A percentile compares a stretch with the other conserved stretches of the same genome.
phyloP scores from a whole-genome alignment of 2,888 invertebrate species.

The Cataglyphis altisquamis region DNA sequence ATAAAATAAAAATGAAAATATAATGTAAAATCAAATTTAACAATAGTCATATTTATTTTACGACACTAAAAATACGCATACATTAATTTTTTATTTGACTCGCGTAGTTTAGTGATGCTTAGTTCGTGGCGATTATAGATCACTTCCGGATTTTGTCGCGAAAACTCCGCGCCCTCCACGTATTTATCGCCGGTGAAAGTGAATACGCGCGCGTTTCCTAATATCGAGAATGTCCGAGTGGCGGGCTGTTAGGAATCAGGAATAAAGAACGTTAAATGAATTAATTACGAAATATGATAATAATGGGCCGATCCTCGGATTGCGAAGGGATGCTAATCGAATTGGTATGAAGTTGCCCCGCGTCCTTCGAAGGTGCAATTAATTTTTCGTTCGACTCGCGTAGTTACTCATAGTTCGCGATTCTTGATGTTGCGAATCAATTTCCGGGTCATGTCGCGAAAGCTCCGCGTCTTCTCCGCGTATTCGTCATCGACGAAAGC shows the following conservation, averaged over 20 bases:
- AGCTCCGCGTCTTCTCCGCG: neutral
- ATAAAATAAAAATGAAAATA: neutral
- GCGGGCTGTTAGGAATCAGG: neutral
- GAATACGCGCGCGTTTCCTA: neutral
- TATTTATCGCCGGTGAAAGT: neutral
- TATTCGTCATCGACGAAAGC: neutral
- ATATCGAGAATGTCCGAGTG: neutral
- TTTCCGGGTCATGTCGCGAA: neutral
- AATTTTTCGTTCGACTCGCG: neutral
- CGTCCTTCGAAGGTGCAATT: neutral
- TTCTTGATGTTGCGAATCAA: neutral
- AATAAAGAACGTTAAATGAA: neutral
- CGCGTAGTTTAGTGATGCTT: neutral
- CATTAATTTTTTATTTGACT: neutral
- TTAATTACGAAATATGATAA: neutral
- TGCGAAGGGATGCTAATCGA: neutral
- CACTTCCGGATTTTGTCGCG: neutral
- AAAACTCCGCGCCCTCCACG: neutral
- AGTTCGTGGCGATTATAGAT: neutral
- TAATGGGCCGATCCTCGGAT: neutral
- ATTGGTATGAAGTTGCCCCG: neutral
- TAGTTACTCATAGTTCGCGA: neutral
- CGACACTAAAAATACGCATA: too few relatives aligned
- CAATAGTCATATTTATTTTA: too few relatives aligned
- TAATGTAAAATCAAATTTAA: too few relatives aligned